These are phyloP conservation scores for Sisyra terminalis DNA, from an alignment of 2,888 invertebrate species.

Conservation along the genomic window DNA sequence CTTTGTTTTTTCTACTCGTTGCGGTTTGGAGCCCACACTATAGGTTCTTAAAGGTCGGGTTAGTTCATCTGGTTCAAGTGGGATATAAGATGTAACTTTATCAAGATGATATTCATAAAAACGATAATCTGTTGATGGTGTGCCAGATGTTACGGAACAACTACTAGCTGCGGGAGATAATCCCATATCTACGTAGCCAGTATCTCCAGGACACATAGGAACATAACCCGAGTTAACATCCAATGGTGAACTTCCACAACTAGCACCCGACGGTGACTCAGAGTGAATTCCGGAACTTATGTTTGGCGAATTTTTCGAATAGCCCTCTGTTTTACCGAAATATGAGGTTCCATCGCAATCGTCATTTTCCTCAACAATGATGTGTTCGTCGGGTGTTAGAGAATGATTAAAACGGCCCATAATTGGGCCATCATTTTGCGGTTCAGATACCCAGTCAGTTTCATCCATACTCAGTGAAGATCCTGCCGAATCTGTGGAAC, in stretches of 20 bases:
- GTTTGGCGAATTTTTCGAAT: conserved; percentile 8
- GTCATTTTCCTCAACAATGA: conserved; percentile 45
- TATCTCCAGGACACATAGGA: conserved; percentile 23
- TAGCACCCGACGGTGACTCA: conserved; percentile 12
- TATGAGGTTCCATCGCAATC: conserved; percentile 19
- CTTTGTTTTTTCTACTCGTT: conserved; percentile 19
- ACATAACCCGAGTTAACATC: conserved; percentile 36
- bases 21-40: conserved; percentile 67
- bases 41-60: conserved; percentile 58
- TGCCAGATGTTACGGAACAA: conserved; percentile 61
- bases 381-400: conserved; percentile 42
- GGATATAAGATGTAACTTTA: conserved; percentile 60
- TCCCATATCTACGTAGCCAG: conserved; percentile 44
- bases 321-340: background rate
- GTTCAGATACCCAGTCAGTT: conserved; percentile 24
- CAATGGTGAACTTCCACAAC: conserved; percentile 30
- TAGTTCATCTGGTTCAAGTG: conserved; percentile 42
- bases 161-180: conserved; percentile 48
- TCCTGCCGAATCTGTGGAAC: conserved; percentile 49
- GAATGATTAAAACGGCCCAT: conserved; percentile 30
- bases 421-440: conserved; percentile 9
- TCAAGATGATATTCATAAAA: conserved; percentile 67
- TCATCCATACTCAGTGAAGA: conserved; percentile 51
- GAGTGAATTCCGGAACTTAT: conserved; percentile 7
- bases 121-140: conserved; percentile 62